Base-by-base conservation (phyloP, 2,797 vertebrate species). In the Leuciscus waleckii region DNA sequence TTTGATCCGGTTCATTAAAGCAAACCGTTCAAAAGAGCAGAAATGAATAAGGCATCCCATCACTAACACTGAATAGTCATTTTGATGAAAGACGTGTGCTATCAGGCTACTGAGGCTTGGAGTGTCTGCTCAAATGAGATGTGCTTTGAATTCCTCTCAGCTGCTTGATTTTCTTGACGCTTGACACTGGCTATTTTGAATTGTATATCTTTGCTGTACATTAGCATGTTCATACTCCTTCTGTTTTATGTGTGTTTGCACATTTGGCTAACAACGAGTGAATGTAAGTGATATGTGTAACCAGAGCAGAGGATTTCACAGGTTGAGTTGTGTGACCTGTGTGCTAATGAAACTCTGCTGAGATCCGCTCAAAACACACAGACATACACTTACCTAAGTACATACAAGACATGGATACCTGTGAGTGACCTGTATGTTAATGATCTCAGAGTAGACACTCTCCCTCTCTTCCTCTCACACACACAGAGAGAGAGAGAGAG, bases 371-470 rank as follows among this genome's bases (percentile, higher is more conserved):
- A 63, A 21, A 43, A 69, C 29, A 67, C 82, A 65, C 39, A 80
- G 19, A 70, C 79, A 61, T 49, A 75, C 84, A 67, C 69, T 82
- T 70, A 61, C 7, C 54, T 79, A 74, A 82, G 43, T 77, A 69
- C 82, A 84, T 69, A 69, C 74, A 54, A 54, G 51, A 69, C 88
- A 73, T n/a, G 26, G 61, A 83, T 79, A 86, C 76, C 81, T 85
- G 83, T 79, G 78, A 85, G 84, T 89, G 82, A 86, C 87, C 87
- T 87, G 85, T 84, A 81, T 79, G n/a, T 81, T 83, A 90, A 86
- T 82, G 80, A 83, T 78, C 71, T 81, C 69, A 46, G 58, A 58
- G 43, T 56, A 58, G 14, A 81, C 41, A 79, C 58, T 5, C 58
- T n/a, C 23, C 2, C 56, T 2, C 17, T 73, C 49, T 19, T 7